A percentile compares a stretch with the other conserved stretches of the same genome.
Evolutionary conservation across 64 coral and sea anemone genomes (phyloP).

Genomic region (Montipora foliosa): DNA sequence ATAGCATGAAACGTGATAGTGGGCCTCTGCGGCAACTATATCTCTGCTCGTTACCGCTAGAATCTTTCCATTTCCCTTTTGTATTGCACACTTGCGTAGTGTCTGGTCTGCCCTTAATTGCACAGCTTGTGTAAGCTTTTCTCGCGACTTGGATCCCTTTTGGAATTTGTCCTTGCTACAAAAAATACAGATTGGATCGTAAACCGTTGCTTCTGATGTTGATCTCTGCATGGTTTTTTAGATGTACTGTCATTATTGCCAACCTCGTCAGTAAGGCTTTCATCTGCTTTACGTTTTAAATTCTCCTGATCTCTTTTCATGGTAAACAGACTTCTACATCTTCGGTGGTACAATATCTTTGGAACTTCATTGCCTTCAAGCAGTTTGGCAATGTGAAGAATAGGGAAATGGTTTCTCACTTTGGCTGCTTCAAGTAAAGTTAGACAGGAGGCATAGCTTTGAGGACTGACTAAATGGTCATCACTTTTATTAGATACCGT

Average conservation of each 20-base stretch:
- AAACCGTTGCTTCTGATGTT: constrained; percentile 36
- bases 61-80: constrained; percentile 51
- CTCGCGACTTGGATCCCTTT: not conserved
- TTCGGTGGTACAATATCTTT: constrained; percentile 54
- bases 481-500: constrained; percentile 7
- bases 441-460: constrained; percentile 48
- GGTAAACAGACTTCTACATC: constrained; percentile 58
- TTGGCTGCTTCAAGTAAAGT: constrained; percentile 40
- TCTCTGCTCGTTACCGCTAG: constrained; percentile 61
- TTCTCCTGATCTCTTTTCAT: constrained; percentile 51
- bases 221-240: constrained; percentile 17
- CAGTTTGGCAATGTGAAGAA: constrained; percentile 45
- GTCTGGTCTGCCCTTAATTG: constrained; percentile 57
- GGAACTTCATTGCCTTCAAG: constrained; percentile 47
- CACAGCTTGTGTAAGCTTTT: constrained; percentile 47
- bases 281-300: constrained; percentile 33
- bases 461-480: constrained; percentile 28
- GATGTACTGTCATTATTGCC: not conserved
- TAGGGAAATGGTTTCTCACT: constrained; percentile 26
- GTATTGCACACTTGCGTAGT: constrained; percentile 22
- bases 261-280: not conserved
- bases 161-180: constrained; percentile 45
- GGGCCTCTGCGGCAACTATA: constrained; percentile 49
- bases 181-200: constrained; percentile 59
- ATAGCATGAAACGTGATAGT: constrained; percentile 54